These are phyloP conservation scores for Vanessa cardui DNA, from an alignment of 2,888 invertebrate genomes.

Conservation along the genomic window DNA sequence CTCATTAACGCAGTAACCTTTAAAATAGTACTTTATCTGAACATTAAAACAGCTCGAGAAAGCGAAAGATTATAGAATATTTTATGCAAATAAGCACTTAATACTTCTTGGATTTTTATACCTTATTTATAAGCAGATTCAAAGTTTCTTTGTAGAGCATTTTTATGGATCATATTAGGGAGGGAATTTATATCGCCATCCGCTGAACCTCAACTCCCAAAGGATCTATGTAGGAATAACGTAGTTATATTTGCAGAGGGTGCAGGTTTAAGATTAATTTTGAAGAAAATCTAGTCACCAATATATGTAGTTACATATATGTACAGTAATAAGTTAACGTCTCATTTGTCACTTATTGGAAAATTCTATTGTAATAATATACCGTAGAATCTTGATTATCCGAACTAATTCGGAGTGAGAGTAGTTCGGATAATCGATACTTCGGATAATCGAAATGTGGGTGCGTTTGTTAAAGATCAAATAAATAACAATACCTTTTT, in stretches of 20 bases:
- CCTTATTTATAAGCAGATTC: constrained; percentile 17
- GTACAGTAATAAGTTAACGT: too few species aligned
- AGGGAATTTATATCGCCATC: constrained; percentile 69
- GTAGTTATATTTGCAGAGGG: constrained; percentile 1
- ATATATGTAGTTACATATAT: neutral
- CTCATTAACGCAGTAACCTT: constrained; percentile 7
- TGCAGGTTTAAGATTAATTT: constrained; percentile 6
- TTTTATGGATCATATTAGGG: constrained; percentile 68
- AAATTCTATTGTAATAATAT: too few species aligned
- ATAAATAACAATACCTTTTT: too few species aligned
- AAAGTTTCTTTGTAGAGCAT: constrained; percentile 40
- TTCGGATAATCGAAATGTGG: too few species aligned
- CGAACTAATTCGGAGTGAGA: too few species aligned
- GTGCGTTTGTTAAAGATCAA: too few species aligned
- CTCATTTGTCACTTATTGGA: too few species aligned
- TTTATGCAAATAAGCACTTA: constrained; percentile 37
- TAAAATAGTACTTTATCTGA: constrained; percentile 4
- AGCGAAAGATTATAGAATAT: constrained; percentile 33
- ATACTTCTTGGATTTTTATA: constrained; percentile 34
- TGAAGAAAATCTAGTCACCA: neutral
- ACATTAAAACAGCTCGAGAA: constrained; percentile 11
- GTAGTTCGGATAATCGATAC: too few species aligned
- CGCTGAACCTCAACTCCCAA: constrained; percentile 60
- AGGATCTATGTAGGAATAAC: constrained; percentile 40
- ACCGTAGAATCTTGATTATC: too few species aligned